Conservation (phyloP, 2,888 invertebrate species). For the Aspidiotus rigidus region DNA sequence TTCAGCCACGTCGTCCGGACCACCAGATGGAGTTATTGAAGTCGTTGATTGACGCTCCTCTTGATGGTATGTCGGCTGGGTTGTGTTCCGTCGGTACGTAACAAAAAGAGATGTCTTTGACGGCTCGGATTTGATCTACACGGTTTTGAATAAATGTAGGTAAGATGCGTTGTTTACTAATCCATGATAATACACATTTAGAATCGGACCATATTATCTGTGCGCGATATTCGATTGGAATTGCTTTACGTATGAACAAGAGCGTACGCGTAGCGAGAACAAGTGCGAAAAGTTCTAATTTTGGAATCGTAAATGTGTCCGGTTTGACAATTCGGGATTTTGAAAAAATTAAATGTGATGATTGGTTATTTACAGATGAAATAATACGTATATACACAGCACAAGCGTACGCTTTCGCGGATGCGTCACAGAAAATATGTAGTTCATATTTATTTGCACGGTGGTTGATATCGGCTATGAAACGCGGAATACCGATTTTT, state of each 20-base stretch:
- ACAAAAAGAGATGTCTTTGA: not conserved
- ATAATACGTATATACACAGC: not conserved
- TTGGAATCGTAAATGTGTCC: not conserved
- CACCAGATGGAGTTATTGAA: not conserved
- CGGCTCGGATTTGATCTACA: not conserved
- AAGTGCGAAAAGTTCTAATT: not conserved
- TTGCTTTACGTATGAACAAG: not conserved
- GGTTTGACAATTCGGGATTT: not conserved
- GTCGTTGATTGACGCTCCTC: not conserved
- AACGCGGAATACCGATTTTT: not conserved
- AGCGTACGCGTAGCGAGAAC: not conserved
- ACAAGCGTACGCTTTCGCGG: not conserved
- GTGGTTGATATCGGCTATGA: not conserved
- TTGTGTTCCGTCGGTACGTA: slow-evolving; percentile 5
- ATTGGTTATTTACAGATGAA: not conserved
- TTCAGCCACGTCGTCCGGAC: not conserved
- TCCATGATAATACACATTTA: not conserved
- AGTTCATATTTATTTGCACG: not conserved
- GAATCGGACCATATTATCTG: slow-evolving; percentile 7
- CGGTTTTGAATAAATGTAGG: not conserved
- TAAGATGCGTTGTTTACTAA: not conserved
- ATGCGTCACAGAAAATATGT: not conserved
- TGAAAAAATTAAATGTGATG: not conserved
- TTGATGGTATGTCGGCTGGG: not conserved
- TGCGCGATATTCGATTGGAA: not conserved